phyloP scores from a whole-genome alignment of 2,113 vertebrate genomes.

The Lepus americanus region DNA sequence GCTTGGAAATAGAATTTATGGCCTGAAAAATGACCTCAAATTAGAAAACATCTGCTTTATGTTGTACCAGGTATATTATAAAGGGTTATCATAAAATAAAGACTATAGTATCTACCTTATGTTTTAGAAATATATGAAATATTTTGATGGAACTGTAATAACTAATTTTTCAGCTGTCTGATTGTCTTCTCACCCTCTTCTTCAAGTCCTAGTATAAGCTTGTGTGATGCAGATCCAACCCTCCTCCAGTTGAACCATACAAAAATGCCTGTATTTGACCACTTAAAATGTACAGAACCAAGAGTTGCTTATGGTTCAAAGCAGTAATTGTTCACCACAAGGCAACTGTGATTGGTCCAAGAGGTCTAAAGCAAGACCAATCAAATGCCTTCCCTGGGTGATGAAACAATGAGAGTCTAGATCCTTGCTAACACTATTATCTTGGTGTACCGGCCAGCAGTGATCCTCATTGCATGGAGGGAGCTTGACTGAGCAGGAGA shows the following conservation, averaged over 20 bases:
- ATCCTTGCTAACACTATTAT: not conserved
- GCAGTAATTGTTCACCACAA: not conserved
- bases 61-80: not conserved
- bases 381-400: not conserved
- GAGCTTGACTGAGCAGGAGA: not conserved
- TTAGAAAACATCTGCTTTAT: not conserved
- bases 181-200: not conserved
- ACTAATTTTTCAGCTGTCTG: not conserved
- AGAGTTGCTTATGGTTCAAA: not conserved
- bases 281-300: not conserved
- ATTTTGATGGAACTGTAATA: not conserved
- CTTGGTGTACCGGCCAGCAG: not conserved
- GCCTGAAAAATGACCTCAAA: slow-evolving; percentile 35
- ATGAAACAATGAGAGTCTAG: accelerated
- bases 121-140: not conserved
- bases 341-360: not conserved
- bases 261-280: not conserved
- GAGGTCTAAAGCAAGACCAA: not conserved
- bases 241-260: not conserved
- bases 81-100: not conserved
- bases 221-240: not conserved
- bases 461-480: not conserved
- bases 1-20: slow-evolving; percentile 10
- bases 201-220: not conserved
- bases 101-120: not conserved